Conservation (phyloP, 2,113 vertebrate species). For the Aegotheles bennettii region DNA sequence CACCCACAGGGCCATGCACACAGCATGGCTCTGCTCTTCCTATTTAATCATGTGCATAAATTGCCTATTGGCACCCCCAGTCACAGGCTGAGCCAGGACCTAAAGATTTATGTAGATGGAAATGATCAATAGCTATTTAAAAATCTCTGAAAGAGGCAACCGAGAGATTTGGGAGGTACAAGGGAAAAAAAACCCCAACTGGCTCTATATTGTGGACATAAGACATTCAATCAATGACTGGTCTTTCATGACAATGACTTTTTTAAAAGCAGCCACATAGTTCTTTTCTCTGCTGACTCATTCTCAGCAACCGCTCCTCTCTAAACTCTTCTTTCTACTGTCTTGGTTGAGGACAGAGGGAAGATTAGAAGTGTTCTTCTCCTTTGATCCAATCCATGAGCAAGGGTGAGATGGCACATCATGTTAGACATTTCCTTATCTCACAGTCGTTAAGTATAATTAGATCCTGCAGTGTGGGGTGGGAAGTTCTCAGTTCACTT, state of each 20-base stretch:
- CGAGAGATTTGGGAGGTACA: background rate
- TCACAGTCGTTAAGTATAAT: background rate
- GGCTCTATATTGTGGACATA: background rate
- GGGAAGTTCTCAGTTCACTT: background rate
- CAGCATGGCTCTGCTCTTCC: background rate
- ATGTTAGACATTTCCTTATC: background rate
- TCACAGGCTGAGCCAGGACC: background rate
- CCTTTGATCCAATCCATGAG: background rate
- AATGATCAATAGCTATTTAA: background rate
- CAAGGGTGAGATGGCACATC: background rate
- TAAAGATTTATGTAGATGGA: background rate
- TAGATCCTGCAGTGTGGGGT: background rate
- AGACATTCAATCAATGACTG: background rate
- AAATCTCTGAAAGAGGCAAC: background rate
- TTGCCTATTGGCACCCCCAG: background rate
- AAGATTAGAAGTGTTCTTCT: background rate
- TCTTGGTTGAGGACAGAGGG: background rate
- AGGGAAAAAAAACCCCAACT: rapidly evolving
- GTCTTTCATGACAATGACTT: background rate
- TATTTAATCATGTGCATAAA: background rate
- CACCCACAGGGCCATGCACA: rapidly evolving
- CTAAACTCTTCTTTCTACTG: background rate
- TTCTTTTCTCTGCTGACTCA: background rate
- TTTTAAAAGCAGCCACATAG: background rate
- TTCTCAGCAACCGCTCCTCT: background rate